phyloP scores from a whole-genome alignment of 2,113 vertebrate species.

The Coreoperca whiteheadi region DNA sequence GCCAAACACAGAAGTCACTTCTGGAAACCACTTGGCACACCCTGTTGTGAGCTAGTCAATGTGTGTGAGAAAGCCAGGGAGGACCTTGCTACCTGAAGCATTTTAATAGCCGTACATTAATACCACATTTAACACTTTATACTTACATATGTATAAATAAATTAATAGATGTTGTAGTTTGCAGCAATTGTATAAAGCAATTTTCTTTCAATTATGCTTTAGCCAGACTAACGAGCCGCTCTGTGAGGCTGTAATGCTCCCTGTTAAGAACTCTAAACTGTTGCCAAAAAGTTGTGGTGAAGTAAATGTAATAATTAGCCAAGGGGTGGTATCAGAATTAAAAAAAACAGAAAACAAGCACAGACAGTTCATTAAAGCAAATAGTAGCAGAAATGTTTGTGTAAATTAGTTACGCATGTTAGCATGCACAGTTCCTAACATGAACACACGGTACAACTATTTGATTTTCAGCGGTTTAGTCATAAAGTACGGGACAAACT shows the following conservation, averaged over 20 bases:
- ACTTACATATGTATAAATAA: neutral
- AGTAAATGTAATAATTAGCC: constrained; percentile 3
- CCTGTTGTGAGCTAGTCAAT: constrained; percentile 45
- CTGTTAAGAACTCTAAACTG: neutral
- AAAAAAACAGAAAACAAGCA: neutral
- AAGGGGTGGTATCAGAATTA: neutral
- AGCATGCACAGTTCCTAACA: neutral
- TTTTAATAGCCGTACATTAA: constrained; percentile 23
- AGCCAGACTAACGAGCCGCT: neutral
- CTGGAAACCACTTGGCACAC: constrained; percentile 84
- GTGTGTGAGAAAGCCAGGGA: constrained; percentile 43
- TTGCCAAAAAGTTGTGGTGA: no score
- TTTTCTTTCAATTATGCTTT: neutral
- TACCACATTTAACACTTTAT: neutral
- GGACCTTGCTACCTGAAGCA: constrained; percentile 38
- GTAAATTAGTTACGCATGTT: neutral
- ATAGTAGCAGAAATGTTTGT: neutral
- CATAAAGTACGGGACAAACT: neutral
- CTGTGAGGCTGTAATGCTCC: neutral
- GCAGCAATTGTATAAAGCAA: neutral
- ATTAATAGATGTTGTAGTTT: neutral
- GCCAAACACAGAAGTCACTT: constrained; percentile 86
- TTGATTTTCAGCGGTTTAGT: neutral
- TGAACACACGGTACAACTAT: neutral
- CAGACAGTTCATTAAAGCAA: neutral